phyloP scores from a whole-genome alignment of 2,888 invertebrate genomes.

The Drosophila parthenogenetica region DNA sequence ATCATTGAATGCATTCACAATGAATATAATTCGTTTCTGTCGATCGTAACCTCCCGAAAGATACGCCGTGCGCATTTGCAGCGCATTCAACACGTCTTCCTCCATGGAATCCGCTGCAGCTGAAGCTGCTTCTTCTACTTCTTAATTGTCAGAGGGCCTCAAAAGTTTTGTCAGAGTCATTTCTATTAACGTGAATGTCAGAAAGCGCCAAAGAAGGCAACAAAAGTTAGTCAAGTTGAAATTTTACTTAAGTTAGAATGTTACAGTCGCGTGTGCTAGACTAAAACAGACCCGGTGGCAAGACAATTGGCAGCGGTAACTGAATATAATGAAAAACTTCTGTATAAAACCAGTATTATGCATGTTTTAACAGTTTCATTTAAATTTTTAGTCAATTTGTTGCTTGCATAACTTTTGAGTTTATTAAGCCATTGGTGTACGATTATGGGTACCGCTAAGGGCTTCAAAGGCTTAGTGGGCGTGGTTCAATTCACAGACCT shows the following conservation, averaged over 20 bases:
- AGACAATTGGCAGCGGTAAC: no score
- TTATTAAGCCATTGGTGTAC: not conserved
- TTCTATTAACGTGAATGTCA: conserved; percentile 43
- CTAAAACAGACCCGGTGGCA: not conserved
- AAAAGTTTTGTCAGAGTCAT: conserved; percentile 34
- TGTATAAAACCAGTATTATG: not conserved
- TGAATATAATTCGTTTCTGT: conserved; percentile 88
- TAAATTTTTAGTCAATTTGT: not conserved
- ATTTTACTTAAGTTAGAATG: not conserved
- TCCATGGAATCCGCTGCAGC: conserved; percentile 84
- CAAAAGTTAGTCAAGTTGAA: conserved; percentile 24
- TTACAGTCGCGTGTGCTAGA: not conserved
- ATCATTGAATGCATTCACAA: conserved; percentile 88
- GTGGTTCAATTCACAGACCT: no score
- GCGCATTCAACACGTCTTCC: conserved; percentile 86
- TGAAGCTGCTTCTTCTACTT: not conserved
- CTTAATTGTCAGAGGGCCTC: conserved; percentile 43
- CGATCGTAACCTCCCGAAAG: conserved; percentile 89
- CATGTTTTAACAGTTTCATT: not conserved
- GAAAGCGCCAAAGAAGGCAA: conserved; percentile 1
- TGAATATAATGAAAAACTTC: no score
- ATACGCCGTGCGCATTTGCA: conserved; percentile 87
- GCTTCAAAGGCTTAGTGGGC: no score
- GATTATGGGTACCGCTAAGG: no score
- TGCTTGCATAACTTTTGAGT: not conserved